Conservation (phyloP, 2,113 vertebrate species). For the Callionymus lyra region DNA sequence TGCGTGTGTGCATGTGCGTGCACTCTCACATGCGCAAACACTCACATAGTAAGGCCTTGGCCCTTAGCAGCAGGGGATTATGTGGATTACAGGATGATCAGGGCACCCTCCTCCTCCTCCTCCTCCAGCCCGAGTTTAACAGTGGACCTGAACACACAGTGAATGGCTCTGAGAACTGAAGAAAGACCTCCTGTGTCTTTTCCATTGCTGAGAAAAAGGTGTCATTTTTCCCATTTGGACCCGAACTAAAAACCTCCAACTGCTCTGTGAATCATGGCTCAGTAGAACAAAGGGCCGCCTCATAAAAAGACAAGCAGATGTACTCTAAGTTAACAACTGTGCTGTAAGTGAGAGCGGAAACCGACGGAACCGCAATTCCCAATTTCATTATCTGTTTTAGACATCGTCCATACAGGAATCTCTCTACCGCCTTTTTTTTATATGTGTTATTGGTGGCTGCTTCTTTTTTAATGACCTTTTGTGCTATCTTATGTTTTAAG, state of each 20-base stretch:
- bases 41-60: constrained; percentile 30
- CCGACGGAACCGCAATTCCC: no score
- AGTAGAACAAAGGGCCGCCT: constrained; percentile 45
- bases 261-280: constrained; percentile 13
- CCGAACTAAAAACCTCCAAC: constrained; percentile 21
- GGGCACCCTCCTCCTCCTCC: constrained; percentile 15
- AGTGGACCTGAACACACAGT: constrained; percentile 27
- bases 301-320: constrained; percentile 31
- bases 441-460: no score
- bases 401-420: no score
- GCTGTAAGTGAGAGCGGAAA: constrained; percentile 22
- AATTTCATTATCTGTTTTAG: no score
- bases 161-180: constrained; percentile 27
- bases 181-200: constrained; percentile 51
- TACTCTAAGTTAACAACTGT: constrained; percentile 20
- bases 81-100: constrained; percentile 67
- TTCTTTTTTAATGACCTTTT: no score
- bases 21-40: constrained; percentile 25
- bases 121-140: constrained; percentile 23
- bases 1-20: constrained; percentile 27
- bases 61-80: constrained; percentile 62
- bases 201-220: constrained; percentile 28
- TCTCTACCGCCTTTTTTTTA: no score
- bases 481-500: no score
- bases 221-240: constrained; percentile 34